phyloP scores from a whole-genome alignment of 2,797 vertebrate species.

The Sus cebifrons region DNA sequence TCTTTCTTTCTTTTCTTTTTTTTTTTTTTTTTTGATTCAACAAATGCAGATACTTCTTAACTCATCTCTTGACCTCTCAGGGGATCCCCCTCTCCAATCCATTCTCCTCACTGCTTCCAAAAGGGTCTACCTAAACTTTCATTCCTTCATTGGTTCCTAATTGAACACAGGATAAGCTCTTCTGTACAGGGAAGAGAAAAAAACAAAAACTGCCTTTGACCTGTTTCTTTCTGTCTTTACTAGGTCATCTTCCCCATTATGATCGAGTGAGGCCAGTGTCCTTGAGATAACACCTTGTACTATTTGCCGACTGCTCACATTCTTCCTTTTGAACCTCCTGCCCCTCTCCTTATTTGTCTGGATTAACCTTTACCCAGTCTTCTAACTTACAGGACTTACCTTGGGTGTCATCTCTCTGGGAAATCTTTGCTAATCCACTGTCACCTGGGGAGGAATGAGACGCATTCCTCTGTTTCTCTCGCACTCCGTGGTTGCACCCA shows the following conservation, averaged over 20 bases:
- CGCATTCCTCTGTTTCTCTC: background rate
- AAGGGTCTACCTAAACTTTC: background rate
- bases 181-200: background rate
- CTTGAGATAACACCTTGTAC: background rate
- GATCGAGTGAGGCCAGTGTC: background rate
- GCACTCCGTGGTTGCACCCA: background rate
- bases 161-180: background rate
- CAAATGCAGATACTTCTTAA: background rate
- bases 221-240: background rate
- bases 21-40: background rate
- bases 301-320: background rate
- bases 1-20: background rate
- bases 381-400: background rate
- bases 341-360: background rate
- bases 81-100: background rate
- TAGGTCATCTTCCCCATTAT: background rate
- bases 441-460: background rate
- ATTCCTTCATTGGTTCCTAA: background rate
- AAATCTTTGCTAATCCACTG: background rate
- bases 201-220: background rate
- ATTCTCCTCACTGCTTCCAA: background rate
- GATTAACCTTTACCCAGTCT: background rate
- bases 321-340: background rate
- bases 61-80: background rate
- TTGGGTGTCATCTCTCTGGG: background rate